Percentiles rank a stretch among this genome's conserved stretches.
These are phyloP conservation scores for Chrysomela aeneicollis DNA, from an alignment of 2,888 invertebrate species.

Conservation along the genomic window DNA sequence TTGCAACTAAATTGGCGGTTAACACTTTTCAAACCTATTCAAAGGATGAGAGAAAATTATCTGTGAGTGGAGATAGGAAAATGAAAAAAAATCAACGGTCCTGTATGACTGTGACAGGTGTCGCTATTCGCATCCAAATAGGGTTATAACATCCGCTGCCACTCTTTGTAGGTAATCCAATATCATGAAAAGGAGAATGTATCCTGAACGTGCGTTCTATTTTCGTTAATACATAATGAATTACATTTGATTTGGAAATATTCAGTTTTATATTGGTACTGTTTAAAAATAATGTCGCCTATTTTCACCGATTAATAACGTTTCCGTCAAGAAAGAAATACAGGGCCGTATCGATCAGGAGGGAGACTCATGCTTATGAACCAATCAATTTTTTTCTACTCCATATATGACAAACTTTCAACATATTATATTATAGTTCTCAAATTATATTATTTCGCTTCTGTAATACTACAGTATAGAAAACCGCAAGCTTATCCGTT, in stretches of 20 bases:
- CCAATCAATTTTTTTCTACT: no score
- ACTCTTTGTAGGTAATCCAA: background rate
- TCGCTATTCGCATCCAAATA: background rate
- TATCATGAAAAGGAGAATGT: background rate
- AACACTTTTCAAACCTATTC: no score
- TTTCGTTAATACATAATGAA: constrained; percentile 29
- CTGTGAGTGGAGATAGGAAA: no score
- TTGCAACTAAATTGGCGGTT: no score
- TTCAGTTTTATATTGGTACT: constrained; percentile 36
- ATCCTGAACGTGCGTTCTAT: constrained; percentile 23
- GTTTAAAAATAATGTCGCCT: constrained; percentile 36
- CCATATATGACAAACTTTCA: no score
- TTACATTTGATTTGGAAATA: constrained; percentile 35
- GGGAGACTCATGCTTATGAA: no score
- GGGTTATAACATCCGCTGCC: background rate
- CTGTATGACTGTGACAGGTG: no score
- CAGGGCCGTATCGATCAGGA: background rate
- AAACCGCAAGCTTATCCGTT: background rate
- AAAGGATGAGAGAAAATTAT: no score
- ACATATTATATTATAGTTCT: no score
- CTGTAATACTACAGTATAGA: background rate
- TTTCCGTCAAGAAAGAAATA: constrained; percentile 10
- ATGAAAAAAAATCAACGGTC: no score
- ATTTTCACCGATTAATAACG: constrained; percentile 28
- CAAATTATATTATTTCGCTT: no score